Conservation (phyloP, 2,888 invertebrate species). For the Cephus pygmeus region DNA sequence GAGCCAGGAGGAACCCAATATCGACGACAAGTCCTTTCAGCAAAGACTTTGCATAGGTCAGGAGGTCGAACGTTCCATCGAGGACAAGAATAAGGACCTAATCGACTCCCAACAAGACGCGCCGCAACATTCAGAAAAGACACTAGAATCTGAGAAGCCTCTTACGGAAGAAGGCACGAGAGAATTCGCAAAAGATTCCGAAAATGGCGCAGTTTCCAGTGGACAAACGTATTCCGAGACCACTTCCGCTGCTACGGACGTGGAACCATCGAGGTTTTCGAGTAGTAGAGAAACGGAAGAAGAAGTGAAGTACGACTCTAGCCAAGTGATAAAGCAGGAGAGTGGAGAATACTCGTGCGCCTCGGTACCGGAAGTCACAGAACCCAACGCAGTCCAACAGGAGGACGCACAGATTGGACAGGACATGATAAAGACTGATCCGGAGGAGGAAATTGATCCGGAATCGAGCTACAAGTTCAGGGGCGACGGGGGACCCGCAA, state of each 20-base stretch:
- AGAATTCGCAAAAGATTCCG: conserved; percentile 11
- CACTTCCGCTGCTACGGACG: background rate
- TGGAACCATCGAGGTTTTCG: background rate
- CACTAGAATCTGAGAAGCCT: background rate
- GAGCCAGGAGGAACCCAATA: conserved; percentile 36
- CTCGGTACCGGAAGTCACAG: conserved; percentile 31
- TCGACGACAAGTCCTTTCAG: conserved; percentile 57
- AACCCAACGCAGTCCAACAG: conserved; percentile 30
- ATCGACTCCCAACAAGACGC: background rate
- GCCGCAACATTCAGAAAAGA: background rate
- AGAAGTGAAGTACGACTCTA: conserved; percentile 40
- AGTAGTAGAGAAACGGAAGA: conserved; percentile 13
- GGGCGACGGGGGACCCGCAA: conserved; percentile 78
- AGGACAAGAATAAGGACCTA: background rate
- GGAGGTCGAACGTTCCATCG: background rate
- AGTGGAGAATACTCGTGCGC: conserved; percentile 43
- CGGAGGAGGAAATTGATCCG: background rate
- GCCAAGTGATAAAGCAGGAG: conserved; percentile 52
- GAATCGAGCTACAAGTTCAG: conserved; percentile 65
- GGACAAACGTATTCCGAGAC: conserved; percentile 11
- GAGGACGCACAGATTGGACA: conserved; percentile 25
- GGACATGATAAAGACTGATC: background rate
- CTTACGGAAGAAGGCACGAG: conserved; percentile 6
- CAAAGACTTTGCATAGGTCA: conserved; percentile 29
- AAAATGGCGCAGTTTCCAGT: background rate